Evolutionary conservation across 2,888 invertebrate genomes (phyloP).

Genomic region (Saturnia japonica): DNA sequence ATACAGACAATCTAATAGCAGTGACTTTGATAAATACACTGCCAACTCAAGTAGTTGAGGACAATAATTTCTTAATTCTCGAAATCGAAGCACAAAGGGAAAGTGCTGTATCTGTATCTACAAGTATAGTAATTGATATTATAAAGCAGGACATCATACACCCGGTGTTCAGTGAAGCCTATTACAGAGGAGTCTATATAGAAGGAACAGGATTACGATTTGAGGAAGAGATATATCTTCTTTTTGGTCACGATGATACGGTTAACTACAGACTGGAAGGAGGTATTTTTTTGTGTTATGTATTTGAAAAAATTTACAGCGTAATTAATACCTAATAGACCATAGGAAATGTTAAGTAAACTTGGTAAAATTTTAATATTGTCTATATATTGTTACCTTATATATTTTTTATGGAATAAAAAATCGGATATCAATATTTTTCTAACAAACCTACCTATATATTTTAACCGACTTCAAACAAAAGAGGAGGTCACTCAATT

Average conservation of each 20-base stretch:
- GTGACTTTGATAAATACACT: slow-evolving; percentile 36
- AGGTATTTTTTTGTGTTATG: slow-evolving; percentile 35
- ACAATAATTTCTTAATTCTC: slow-evolving; percentile 50
- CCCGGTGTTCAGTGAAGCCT: slow-evolving; percentile 48
- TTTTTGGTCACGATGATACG: slow-evolving; percentile 47
- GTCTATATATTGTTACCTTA: background rate
- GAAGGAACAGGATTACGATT: slow-evolving; percentile 40
- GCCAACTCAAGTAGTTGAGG: slow-evolving; percentile 39
- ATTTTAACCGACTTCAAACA: too few species aligned
- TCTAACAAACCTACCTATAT: too few species aligned
- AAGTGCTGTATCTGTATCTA: slow-evolving; percentile 48
- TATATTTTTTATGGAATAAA: too few species aligned
- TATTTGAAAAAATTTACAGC: background rate
- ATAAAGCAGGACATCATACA: slow-evolving; percentile 35
- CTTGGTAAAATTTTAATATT: background rate
- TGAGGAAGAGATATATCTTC: slow-evolving; percentile 42
- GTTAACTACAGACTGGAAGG: slow-evolving; percentile 49
- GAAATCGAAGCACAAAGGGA: slow-evolving; percentile 55
- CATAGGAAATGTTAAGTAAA: background rate
- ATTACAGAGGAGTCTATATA: slow-evolving; percentile 49
- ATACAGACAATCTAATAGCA: slow-evolving; percentile 37
- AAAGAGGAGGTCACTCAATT: too few species aligned
- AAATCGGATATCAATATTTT: too few species aligned
- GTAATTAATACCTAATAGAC: background rate
- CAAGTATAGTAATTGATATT: slow-evolving; percentile 51